Conservation (phyloP, 2,113 vertebrate species). For the Onychostoma macrolepis region DNA sequence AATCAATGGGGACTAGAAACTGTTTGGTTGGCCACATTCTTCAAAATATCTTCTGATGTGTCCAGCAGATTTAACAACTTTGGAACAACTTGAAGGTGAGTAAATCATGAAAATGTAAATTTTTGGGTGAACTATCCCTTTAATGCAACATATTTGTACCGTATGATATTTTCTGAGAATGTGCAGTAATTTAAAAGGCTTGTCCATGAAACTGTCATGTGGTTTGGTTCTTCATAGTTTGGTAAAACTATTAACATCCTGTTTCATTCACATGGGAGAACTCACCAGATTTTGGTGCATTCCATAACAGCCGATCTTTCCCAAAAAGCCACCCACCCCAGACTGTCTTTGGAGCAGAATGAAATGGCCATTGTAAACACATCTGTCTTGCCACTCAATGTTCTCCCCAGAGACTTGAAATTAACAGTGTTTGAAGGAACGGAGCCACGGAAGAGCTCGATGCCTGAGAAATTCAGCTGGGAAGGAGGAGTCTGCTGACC, state of each 20-base stretch:
- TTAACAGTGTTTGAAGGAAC: constrained; percentile 3
- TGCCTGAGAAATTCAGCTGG: constrained; percentile 24
- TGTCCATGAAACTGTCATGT: background rate
- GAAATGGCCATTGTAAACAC: constrained; percentile 51
- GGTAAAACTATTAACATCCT: constrained; percentile 35
- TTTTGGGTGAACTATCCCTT: background rate
- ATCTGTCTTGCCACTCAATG: constrained; percentile 49
- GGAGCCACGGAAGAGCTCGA: background rate
- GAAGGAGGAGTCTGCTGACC: background rate
- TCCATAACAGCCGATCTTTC: constrained; percentile 24
- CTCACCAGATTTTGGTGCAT: constrained; percentile 46
- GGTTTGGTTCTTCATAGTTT: background rate
- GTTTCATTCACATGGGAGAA: constrained; percentile 22
- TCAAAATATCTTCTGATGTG: background rate
- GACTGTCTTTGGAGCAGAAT: constrained; percentile 18
- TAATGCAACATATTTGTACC: background rate
- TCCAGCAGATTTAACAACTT: background rate
- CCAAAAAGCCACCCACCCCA: constrained; percentile 34
- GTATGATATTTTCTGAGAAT: background rate
- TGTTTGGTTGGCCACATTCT: background rate
- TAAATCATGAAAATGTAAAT: background rate
- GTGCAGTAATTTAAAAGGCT: background rate
- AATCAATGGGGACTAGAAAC: background rate
- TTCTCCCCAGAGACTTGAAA: constrained; percentile 36
- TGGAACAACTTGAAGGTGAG: background rate